Percentiles rank a stretch among this genome's conserved stretches.
Evolutionary conservation across 2,113 vertebrate genomes (phyloP).

Genomic region (Conger conger): DNA sequence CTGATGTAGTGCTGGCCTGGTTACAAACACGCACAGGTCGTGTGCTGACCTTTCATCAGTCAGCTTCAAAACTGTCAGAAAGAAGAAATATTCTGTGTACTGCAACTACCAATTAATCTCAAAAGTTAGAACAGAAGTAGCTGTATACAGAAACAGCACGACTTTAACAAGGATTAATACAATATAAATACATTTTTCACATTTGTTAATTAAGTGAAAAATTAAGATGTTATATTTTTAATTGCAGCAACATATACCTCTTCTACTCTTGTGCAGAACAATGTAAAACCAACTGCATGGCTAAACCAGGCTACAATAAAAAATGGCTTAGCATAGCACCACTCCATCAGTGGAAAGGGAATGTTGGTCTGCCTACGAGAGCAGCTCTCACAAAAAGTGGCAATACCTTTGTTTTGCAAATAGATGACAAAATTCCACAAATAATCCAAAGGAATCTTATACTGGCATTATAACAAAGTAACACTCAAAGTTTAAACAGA

Average conservation of each 20-base stretch:
- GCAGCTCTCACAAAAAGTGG: neutral
- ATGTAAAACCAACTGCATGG: neutral
- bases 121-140: neutral
- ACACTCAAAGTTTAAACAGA: neutral
- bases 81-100: neutral
- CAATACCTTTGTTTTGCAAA: neutral
- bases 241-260: neutral
- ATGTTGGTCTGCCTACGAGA: neutral
- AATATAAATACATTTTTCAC: neutral
- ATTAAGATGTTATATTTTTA: neutral
- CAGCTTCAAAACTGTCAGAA: neutral
- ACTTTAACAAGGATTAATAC: neutral
- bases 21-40: neutral
- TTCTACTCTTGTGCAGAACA: neutral
- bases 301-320: neutral
- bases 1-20: neutral
- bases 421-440: neutral
- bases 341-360: no score
- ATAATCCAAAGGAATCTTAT: neutral
- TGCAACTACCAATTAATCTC: neutral
- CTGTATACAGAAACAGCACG: neutral
- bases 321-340: neutral
- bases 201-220: neutral
- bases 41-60: neutral
- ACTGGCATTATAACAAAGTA: slow-evolving; percentile 11